A percentile compares a stretch with the other conserved stretches of the same genome.
These are phyloP conservation scores for Poecilia picta DNA, from an alignment of 2,797 vertebrate species.

Conservation along the genomic window DNA sequence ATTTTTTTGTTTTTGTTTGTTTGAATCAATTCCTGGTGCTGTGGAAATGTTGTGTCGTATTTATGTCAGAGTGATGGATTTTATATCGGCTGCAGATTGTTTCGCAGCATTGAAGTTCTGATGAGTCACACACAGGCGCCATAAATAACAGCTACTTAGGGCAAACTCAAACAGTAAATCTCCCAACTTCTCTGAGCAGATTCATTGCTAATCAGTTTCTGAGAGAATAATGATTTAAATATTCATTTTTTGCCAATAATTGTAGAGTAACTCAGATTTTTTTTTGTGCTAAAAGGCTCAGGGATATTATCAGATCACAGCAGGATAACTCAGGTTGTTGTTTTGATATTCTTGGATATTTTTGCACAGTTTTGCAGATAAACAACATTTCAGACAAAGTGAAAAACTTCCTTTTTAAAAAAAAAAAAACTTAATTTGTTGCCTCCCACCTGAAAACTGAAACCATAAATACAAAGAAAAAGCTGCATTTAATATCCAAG, in stretches of 20 bases:
- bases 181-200: background rate
- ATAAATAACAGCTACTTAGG: background rate
- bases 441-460: background rate
- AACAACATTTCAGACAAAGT: background rate
- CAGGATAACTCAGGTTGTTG: background rate
- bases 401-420: background rate
- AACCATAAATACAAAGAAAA: background rate
- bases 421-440: background rate
- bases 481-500: background rate
- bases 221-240: background rate
- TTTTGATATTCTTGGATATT: background rate
- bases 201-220: background rate
- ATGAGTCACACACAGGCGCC: constrained; percentile 30
- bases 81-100: constrained; percentile 25
- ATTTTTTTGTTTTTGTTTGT: constrained; percentile 26
- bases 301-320: background rate
- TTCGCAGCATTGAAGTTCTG: constrained; percentile 24
- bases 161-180: constrained; percentile 10
- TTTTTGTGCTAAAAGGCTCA: background rate
- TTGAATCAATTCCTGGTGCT: constrained; percentile 33
- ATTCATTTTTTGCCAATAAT: background rate
- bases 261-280: background rate
- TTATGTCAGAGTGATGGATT: constrained; percentile 38
- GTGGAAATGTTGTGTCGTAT: constrained; percentile 42
- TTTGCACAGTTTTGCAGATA: background rate